Base-by-base conservation (phyloP, 2,113 vertebrate species). In the Danionella cerebrum region DNA sequence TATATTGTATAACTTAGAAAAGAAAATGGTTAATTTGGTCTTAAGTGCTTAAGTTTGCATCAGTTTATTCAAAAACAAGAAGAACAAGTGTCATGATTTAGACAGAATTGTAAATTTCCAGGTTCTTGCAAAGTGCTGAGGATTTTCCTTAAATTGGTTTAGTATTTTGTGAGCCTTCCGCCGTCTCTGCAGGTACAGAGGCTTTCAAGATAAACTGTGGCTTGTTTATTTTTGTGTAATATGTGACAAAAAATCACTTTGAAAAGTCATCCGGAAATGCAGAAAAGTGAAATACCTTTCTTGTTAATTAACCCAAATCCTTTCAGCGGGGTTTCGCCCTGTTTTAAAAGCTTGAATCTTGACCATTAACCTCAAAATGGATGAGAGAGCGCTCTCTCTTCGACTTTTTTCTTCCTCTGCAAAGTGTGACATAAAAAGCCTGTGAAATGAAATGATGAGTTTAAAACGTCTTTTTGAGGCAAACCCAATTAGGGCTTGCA, bases 391-490 rank as follows among this genome's bases (percentile, higher is more conserved):
- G 29, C 65, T 57, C 45, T 65, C 60, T 50, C 48, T 48, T 35
- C 27, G 8, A 11, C 76, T 77, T 82, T 81, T 76, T 81, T 69
- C 72, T 38, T 44, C 41, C 70, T 76, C 58, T 60, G 70, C 79
- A 87, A 84, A 85, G 82, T 85, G 78, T 82, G 74, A 79, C 83
- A 83, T 83, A 84, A 80, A 89, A 87, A 77, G 74, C 73, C 70
- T 79, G 82, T 80, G 81, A 86, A 90, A 90, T 90, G 85, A 89
- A 88, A 88, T 90, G 84, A 89, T 90, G 87, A 89, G 84, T 85
- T 90, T 88, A 86, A 88, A 90, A 88, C 83, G 85, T 83, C 76
- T 83, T 84, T 86, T 88, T 85, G 82, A 83, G 83, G 84, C 84
- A 83, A 87, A 90, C 84, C 85, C 87, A 90, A 90, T 89, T 89